A percentile compares a stretch with the other conserved stretches of the same genome.
Evolutionary conservation across 2,888 invertebrate species (phyloP).

Genomic region (Aporophyla nigra): DNA sequence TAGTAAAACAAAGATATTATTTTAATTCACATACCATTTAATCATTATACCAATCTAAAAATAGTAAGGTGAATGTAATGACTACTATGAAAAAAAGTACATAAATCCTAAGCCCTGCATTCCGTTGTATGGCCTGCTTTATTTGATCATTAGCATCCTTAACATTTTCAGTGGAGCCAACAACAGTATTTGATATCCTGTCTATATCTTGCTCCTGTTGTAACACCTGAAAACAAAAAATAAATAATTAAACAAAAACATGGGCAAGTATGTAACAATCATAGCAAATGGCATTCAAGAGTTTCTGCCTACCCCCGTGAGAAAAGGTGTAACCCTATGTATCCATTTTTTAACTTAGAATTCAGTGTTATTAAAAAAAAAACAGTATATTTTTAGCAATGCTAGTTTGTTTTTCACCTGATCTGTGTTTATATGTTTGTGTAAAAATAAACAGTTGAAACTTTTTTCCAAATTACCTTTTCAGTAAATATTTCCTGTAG

Average conservation of each 20-base stretch:
- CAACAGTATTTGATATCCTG: slow-evolving; percentile 96
- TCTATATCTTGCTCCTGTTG: slow-evolving; percentile 98
- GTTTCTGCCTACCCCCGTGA: not conserved
- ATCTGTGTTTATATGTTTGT: not conserved
- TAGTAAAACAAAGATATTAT: slow-evolving; percentile 11
- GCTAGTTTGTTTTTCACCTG: too few relatives aligned
- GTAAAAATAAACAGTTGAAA: not conserved
- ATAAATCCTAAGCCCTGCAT: slow-evolving; percentile 98
- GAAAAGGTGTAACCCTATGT: not conserved
- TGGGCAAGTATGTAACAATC: not conserved
- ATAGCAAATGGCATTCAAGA: not conserved
- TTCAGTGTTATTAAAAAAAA: not conserved
- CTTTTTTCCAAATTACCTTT: slow-evolving; percentile 90
- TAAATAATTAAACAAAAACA: not conserved
- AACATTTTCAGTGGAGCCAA: slow-evolving; percentile 98
- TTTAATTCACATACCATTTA: slow-evolving; percentile 70
- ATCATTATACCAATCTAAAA: slow-evolving; percentile 99
- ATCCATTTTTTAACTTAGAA: not conserved
- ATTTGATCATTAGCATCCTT: slow-evolving; percentile 99
- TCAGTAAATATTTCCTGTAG: slow-evolving; percentile 99
- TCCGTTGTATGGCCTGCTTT: slow-evolving; percentile 98
- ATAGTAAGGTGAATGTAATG: slow-evolving; percentile 98
- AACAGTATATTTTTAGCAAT: not conserved
- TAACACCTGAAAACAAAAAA: slow-evolving; percentile 91
- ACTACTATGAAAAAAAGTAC: slow-evolving; percentile 98